These are phyloP conservation scores for Grammomys surdaster DNA, from an alignment of 2,113 vertebrate species.

Conservation along the genomic window DNA sequence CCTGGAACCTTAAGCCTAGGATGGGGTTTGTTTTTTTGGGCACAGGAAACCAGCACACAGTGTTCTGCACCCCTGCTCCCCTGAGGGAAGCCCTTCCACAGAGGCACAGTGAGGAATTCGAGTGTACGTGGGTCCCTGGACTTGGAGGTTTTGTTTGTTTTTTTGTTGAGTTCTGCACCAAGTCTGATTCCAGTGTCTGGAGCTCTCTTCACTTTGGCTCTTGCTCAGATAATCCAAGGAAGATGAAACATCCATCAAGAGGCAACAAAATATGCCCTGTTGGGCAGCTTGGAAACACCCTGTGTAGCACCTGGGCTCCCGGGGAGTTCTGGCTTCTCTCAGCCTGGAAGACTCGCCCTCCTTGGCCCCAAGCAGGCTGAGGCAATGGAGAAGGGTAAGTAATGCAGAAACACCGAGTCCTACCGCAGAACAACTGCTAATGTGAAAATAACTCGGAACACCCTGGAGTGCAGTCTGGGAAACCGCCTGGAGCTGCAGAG, in stretches of 20 bases:
- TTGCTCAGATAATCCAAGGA: neutral
- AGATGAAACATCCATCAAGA: neutral
- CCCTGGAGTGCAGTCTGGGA: conserved; percentile 47
- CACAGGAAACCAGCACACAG: conserved; percentile 45
- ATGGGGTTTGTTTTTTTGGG: conserved; percentile 73
- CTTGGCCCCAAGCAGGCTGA: neutral
- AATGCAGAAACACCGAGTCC: neutral
- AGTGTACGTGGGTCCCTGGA: neutral
- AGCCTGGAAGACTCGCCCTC: neutral
- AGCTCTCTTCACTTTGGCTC: conserved; percentile 19
- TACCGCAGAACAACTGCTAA: conserved; percentile 49
- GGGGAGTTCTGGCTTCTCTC: conserved; percentile 28
- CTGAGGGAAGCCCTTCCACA: neutral
- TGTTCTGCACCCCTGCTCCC: neutral
- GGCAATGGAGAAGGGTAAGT: neutral
- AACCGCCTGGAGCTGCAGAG: conserved; percentile 23
- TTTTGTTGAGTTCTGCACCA: neutral
- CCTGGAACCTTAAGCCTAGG: conserved; percentile 59
- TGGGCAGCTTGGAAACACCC: neutral
- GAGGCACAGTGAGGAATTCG: conserved; percentile 4
- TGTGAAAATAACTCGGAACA: conserved; percentile 36
- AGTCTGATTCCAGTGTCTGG: conserved; percentile 15
- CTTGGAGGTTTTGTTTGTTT: neutral
- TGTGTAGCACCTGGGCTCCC: neutral
- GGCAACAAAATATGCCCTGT: neutral